A percentile compares a stretch with the other conserved stretches of the same genome.
Conservation (phyloP, 2,888 invertebrate genomes). For the Sphinx pinastri region DNA sequence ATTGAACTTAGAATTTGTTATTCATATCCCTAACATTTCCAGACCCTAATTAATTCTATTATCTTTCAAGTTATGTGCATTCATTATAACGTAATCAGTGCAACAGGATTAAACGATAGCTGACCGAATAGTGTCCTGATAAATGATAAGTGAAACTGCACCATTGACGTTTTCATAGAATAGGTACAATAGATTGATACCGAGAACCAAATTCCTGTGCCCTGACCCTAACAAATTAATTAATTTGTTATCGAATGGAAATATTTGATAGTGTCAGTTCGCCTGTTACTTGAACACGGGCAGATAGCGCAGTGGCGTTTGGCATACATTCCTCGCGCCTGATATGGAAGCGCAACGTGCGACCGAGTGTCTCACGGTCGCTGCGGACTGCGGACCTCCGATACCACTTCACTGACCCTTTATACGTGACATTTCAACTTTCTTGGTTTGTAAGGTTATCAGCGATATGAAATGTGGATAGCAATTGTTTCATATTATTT, state of each 20-base stretch:
- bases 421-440: conserved; percentile 57
- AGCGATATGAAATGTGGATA: conserved; percentile 6
- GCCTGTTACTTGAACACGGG: conserved; percentile 38
- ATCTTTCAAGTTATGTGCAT: background rate
- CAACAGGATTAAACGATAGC: background rate
- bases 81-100: background rate
- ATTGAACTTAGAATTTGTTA: no score
- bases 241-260: conserved; percentile 21
- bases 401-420: conserved; percentile 65
- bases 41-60: background rate
- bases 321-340: conserved; percentile 75
- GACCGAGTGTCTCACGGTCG: conserved; percentile 66
- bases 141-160: background rate
- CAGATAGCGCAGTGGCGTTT: conserved; percentile 66
- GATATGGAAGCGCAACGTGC: conserved; percentile 71
- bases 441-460: conserved; percentile 44
- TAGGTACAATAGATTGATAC: background rate
- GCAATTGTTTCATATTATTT: background rate
- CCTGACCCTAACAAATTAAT: conserved; percentile 16
- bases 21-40: no score
- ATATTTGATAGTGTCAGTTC: conserved; percentile 27
- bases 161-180: conserved; percentile 3
- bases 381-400: conserved; percentile 49
- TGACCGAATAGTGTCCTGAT: background rate
- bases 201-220: conserved; percentile 6